A percentile compares a stretch with the other conserved stretches of the same genome.
Conservation (phyloP, 2,113 vertebrate genomes). For the Pelmatolapia mariae region DNA sequence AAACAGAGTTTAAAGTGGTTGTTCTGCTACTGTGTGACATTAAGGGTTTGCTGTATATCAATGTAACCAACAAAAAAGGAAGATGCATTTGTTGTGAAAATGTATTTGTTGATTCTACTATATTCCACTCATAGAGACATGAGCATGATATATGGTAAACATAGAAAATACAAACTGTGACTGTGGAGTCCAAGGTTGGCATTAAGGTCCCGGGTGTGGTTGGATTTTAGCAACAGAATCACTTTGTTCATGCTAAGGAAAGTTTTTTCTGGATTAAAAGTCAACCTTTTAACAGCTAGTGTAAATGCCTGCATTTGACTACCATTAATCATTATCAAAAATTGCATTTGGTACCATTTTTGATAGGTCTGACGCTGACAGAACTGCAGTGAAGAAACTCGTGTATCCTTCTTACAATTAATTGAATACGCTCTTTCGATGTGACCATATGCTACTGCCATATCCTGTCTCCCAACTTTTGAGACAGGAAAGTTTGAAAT, state of each 20-base stretch:
- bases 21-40: not conserved
- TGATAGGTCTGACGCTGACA: not conserved
- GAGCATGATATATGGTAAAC: fast-evolving
- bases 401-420: not conserved
- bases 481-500: constrained; percentile 59
- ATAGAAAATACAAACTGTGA: not conserved
- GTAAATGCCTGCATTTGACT: fast-evolving
- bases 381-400: not conserved
- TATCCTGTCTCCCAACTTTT: constrained; percentile 46
- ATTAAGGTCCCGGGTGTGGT: fast-evolving
- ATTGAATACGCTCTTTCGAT: not conserved
- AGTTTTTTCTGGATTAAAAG: not conserved
- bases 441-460: constrained; percentile 32
- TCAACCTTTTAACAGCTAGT: not conserved
- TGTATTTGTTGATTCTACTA: fast-evolving
- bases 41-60: not conserved
- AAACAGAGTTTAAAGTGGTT: not conserved
- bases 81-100: not conserved
- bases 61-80: not conserved
- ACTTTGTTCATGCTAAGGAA: not conserved
- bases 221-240: not conserved
- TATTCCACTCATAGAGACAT: fast-evolving
- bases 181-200: not conserved
- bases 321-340: not conserved
- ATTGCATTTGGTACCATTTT: not conserved